Evolutionary conservation across 2,797 vertebrate species (phyloP), one percentile per base, ranked within the genome.

Genomic region (Liasis olivaceus): DNA sequence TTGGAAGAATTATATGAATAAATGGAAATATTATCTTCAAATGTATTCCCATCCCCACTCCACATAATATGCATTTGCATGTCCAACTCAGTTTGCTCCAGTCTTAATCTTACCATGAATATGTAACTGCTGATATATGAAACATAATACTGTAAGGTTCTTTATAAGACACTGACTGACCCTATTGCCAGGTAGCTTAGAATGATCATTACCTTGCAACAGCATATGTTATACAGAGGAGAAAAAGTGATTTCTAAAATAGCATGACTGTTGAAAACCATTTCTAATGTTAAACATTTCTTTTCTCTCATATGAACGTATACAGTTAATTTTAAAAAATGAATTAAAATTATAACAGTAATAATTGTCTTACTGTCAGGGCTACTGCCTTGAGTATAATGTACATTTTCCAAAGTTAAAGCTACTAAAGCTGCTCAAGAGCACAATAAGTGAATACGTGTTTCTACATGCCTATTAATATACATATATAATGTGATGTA

Each of bases 271-370:
- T 94, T 87, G n/a, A 31, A 89, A 28, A 77, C 8, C 9, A 86
- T 22, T 22, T 31, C 56, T 87, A 31, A n/a, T 11, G 15, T 94
- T 89, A 42, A 28, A 89, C 20, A 59, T 84, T 91, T 95, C 92
- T 91, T 92, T 95, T 89, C 93, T 92, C 89, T 90, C 89, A 62
- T 72, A 95, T 88, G 95, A 94, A 95, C 93, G 94, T 85, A 94
- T 94, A 94, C 92, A 92, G 3, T 1, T 85, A 95, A 94, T 94
- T 95, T 96, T 93, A 96, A 95, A 95, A 94, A 95, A 90, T 95
- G 93, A 92, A 96, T 91, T 95, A 91, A 59, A 90, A 95, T 66
- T 92, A 58, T 95, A 95, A 93, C 95, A 59, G 93, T 95, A 90
- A 91, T 60, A 47, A 22, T 64, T 64, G 42, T 95, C 93, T 94